Percentiles rank a stretch among this genome's conserved stretches.
Conservation (phyloP, 2,888 invertebrate species). For the Labia minor region DNA sequence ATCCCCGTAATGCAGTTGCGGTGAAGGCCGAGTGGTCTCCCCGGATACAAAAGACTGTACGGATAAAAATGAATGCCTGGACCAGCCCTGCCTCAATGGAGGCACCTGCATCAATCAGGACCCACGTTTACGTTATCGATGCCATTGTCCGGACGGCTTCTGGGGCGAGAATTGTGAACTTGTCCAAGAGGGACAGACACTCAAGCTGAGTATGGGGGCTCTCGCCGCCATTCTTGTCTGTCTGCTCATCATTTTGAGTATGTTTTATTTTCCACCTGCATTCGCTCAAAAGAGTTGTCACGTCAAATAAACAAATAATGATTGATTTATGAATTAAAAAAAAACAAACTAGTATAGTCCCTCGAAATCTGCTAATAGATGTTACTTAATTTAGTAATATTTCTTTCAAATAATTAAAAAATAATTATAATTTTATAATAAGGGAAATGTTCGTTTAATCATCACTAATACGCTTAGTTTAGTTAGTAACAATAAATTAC, state of each 20-base stretch:
- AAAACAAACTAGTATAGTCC: no score
- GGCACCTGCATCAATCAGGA: slow-evolving; percentile 87
- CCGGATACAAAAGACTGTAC: slow-evolving; percentile 80
- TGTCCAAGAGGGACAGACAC: slow-evolving; percentile 84
- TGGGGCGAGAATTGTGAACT: slow-evolving; percentile 92
- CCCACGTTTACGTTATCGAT: slow-evolving; percentile 72
- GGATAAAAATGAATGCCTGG: slow-evolving; percentile 91
- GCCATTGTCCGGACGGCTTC: slow-evolving; percentile 83
- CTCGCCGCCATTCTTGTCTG: slow-evolving; percentile 95
- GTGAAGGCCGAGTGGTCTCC: slow-evolving; percentile 82
- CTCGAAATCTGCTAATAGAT: no score
- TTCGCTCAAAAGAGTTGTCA: no score
- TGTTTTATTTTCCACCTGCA: slow-evolving; percentile 44
- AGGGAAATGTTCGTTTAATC: no score
- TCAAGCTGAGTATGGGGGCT: slow-evolving; percentile 93
- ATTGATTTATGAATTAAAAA: no score
- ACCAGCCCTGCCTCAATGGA: slow-evolving; percentile 86
- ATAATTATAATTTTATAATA: no score
- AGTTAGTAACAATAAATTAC: no score
- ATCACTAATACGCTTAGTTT: no score
- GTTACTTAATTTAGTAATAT: no score
- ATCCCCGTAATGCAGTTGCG: slow-evolving; percentile 55
- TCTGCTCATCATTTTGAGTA: slow-evolving; percentile 91
- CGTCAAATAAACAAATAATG: no score
- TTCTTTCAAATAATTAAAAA: no score